Evolutionary conservation across 2,888 invertebrate species (phyloP).

Genomic region (Amphipyra berbera): DNA sequence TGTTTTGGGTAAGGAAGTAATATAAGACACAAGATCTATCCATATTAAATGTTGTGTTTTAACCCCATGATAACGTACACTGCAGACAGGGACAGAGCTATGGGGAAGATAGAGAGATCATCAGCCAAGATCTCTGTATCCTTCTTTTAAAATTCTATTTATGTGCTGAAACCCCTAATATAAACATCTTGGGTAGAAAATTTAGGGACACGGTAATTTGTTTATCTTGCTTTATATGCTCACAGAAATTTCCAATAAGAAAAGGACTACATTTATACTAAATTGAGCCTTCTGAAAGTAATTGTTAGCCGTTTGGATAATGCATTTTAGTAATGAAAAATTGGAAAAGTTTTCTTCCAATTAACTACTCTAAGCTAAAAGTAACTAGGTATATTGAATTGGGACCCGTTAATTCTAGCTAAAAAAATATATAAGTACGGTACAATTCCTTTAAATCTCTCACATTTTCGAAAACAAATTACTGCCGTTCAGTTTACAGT

Average conservation of each 20-base stretch:
- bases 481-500: conserved; percentile 20
- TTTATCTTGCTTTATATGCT: conserved; percentile 1
- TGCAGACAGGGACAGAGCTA: background rate
- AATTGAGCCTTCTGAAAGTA: too few relatives aligned
- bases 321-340: background rate
- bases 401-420: background rate
- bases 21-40: background rate
- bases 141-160: conserved; percentile 1
- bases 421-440: background rate
- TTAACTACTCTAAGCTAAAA: background rate
- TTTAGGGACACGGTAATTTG: background rate
- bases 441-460: conserved; percentile 5
- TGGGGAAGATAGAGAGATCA: background rate
- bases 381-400: conserved; percentile 8
- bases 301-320: too few relatives aligned
- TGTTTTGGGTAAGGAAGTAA: conserved; percentile 4
- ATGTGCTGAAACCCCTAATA: background rate
- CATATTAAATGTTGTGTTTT: conserved; percentile 9
- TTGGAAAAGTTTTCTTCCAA: background rate
- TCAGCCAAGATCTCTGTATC: background rate
- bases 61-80: background rate
- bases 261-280: too few relatives aligned
- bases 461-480: conserved; percentile 21
- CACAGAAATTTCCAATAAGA: too few relatives aligned
- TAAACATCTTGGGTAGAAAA: conserved; percentile 2